These are phyloP conservation scores for Raja brachyura DNA, from an alignment of 2,113 vertebrate species.

Conservation along the genomic window DNA sequence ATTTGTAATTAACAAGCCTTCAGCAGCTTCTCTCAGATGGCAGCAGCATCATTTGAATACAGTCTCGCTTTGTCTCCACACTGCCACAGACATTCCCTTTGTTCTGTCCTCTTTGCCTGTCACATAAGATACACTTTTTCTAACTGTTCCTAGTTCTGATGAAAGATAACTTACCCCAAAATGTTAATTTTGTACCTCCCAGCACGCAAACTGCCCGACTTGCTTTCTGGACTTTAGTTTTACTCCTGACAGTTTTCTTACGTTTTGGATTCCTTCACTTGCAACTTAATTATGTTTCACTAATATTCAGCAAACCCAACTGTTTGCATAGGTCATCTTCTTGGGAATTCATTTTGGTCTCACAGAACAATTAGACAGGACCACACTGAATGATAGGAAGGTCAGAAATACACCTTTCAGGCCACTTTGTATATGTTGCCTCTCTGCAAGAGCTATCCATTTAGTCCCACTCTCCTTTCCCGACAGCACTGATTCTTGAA, in stretches of 20 bases:
- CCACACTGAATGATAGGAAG: not conserved
- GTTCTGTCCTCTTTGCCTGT: too few relatives aligned
- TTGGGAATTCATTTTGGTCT: not conserved
- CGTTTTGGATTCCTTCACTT: not conserved
- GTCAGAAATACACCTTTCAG: not conserved
- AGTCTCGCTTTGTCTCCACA: too few relatives aligned
- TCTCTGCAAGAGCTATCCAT: not conserved
- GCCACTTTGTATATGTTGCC: not conserved
- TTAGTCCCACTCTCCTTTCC: not conserved
- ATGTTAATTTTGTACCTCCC: too few relatives aligned
- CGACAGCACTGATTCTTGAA: not conserved
- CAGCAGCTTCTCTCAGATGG: too few relatives aligned
- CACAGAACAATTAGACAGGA: not conserved
- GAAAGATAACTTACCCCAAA: too few relatives aligned
- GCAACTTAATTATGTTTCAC: not conserved
- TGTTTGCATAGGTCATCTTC: not conserved
- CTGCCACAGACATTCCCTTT: too few relatives aligned
- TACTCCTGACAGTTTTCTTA: not conserved
- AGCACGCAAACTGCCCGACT: too few relatives aligned
- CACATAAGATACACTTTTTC: too few relatives aligned
- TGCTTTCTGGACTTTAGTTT: not conserved
- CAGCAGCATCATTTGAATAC: too few relatives aligned
- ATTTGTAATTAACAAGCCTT: too few relatives aligned
- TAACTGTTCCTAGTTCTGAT: too few relatives aligned
- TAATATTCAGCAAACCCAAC: not conserved